Base-by-base conservation (phyloP, 2,797 vertebrate genomes). In the Channallabes apus region DNA sequence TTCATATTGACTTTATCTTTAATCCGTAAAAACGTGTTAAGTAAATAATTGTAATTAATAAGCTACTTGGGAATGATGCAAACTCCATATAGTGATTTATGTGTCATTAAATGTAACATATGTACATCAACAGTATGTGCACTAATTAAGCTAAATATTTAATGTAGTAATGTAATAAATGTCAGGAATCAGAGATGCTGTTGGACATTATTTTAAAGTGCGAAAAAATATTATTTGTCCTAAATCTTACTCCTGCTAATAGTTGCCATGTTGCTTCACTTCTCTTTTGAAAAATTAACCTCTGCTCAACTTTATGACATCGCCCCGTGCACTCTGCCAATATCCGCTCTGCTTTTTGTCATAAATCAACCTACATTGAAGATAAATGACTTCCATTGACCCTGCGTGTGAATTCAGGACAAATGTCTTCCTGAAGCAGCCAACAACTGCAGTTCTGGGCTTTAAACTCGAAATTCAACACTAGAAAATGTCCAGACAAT, bases 271-370 rank as follows among this genome's bases (percentile, higher is more conserved):
- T 68, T 82, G 64, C 59, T 64, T 80, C 18, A 3, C 78, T 62
- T 14, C 24, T 20, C n/a, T 41, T 80, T 80, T 80, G n/a, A 80
- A 64, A 80, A 80, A 80, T 62, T 80, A 65, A 80, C 17, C 61
- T 65, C 38, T 46, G 35, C 46, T 58, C 27, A 29, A 17, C 46
- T 18, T 82, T 18, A 65, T 80, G 64, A 82, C 20, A 2, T 69
- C 27, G 15, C 8, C 80, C 4, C 35, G 62, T 18, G 14, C 41
- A 56, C 29, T 24, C 80, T 56, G 80, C 65, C 65, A 68, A 69
- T 81, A 68, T 81, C 27, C 51, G 27, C 46, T 68, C 46, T 82
- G 62, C 51, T 82, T 69, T 6, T 69, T 24, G 27, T 38, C 64
- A 69, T 82, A 69, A 82, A 82, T 82, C 46, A 82, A 35, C 78